Evolutionary conservation across 2,888 invertebrate species (phyloP), one percentile per base, ranked within the genome.

Genomic region (Loripinus fragilis): DNA sequence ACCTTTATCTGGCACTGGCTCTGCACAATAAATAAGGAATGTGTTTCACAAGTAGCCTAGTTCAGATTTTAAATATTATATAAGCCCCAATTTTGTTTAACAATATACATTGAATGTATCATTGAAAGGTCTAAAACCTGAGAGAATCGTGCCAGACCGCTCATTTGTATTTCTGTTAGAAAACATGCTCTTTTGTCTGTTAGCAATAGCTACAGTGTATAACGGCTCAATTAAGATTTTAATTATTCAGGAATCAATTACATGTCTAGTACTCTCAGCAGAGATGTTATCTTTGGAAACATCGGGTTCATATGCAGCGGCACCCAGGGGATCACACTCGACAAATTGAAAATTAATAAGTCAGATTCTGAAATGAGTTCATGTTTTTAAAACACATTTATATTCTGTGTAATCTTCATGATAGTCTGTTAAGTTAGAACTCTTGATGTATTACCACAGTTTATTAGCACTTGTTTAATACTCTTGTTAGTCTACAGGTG

Each of bases 211-310:
- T 23, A 25, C 67, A 42, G 50, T 69, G 73, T 74, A 72, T 77
- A 28, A 33, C 66, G 50, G 45, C 52, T 77, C 77, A 72, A 81
- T 81, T 84, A 81, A 72, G 69, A 75, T 81, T 69, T 81, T 66
- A 84, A 84, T 84, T 72, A 84, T 81, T 84, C 64, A 83, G 60
- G 52, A 80, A 76, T 74, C 69, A 72, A 78, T 80, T 78, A 71
- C 72, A 45, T 67, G 69, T 64, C 52, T 55, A 69, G 70, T 52
- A 41, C 38, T 50, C 72, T 67, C 69, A 33, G 33, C 30, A 7
- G 60, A 33, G 60, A 60, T 33, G 2, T 60, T 60, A 60, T 60
- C 60, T 17, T 3, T 60, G 60, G 23, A 60, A 60, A 33, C 60
- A 33, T 33, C 28, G 60, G 17, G n/a, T 60, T 60, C 23, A 17